Conservation (phyloP, 1,140 invertebrate species). For the Drosophila teissieri region DNA sequence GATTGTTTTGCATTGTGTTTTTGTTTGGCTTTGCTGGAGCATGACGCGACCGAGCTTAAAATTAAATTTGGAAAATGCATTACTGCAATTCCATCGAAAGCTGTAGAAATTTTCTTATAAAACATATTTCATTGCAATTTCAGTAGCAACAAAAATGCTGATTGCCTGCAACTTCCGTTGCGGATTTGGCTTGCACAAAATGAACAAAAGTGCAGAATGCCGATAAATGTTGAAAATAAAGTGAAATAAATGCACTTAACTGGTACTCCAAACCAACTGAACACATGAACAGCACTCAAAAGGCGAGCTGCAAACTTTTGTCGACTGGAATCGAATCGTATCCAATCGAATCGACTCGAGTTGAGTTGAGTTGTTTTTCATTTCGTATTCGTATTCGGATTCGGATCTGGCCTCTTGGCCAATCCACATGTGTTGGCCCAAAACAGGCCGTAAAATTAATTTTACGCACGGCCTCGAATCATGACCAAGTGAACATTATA, state of each 20-base stretch:
- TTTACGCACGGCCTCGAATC: conserved; percentile 58
- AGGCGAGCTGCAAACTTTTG: conserved; percentile 28
- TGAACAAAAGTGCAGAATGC: conserved; percentile 24
- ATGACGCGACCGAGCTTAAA: conserved; percentile 39
- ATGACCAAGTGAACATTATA: conserved; percentile 41
- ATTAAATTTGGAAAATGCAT: conserved; percentile 47
- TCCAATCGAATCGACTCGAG: conserved; percentile 10
- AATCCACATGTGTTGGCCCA: conserved; percentile 44
- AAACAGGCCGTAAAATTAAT: conserved; percentile 49
- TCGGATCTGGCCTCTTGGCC: conserved; percentile 37
- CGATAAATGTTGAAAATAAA: conserved; percentile 39
- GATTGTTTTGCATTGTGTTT: conserved; percentile 50
- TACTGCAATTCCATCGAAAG: conserved; percentile 42
- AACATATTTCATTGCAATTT: conserved; percentile 34
- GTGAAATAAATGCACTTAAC: conserved; percentile 50
- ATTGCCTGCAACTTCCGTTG: conserved; percentile 46
- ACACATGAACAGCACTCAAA: conserved; percentile 36
- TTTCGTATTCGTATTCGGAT: conserved; percentile 1
- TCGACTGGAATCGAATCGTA: conserved; percentile 13
- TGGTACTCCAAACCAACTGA: conserved; percentile 16
- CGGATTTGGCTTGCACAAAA: conserved; percentile 14
- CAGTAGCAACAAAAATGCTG: conserved; percentile 31
- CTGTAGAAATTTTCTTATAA: conserved; percentile 36
- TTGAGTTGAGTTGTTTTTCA: conserved; percentile 9
- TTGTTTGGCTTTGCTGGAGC: conserved; percentile 44